Conservation (phyloP, 2,797 vertebrate genomes). For the Trachurus trachurus region DNA sequence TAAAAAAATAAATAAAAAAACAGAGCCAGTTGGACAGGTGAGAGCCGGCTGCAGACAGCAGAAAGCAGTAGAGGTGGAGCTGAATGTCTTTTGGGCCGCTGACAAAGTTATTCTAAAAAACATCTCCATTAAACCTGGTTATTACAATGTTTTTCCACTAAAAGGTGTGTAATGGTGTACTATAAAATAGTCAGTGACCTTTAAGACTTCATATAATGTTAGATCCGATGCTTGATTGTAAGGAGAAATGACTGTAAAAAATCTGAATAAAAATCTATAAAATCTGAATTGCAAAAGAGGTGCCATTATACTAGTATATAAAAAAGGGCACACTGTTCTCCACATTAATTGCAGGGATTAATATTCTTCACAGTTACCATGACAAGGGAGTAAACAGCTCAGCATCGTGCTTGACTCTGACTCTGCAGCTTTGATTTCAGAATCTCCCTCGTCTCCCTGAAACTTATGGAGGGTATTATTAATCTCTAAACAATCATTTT, state of each 20-base stretch:
- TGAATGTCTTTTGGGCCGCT: not conserved
- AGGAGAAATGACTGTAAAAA: not conserved
- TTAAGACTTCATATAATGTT: not conserved
- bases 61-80: not conserved
- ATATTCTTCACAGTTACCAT: slow-evolving; percentile 37
- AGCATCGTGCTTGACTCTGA: slow-evolving; percentile 8
- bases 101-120: not conserved
- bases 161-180: not conserved
- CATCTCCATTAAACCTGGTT: not conserved
- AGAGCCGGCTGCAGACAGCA: not conserved
- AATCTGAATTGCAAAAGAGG: not conserved
- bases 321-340: not conserved
- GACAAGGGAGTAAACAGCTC: slow-evolving; percentile 17
- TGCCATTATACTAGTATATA: not conserved
- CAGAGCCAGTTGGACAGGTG: not conserved
- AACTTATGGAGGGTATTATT: slow-evolving; percentile 17
- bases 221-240: not conserved
- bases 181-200: not conserved
- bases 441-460: slow-evolving; percentile 21
- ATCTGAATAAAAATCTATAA: too few species aligned
- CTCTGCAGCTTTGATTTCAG: slow-evolving; percentile 44
- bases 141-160: not conserved
- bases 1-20: too few species aligned
- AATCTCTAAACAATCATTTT: slow-evolving; percentile 27
- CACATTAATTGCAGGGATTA: slow-evolving; percentile 28